Evolutionary conservation across 2,113 vertebrate species (phyloP), one percentile per base, ranked within the genome.

Genomic region (Stigmatopora nigra): DNA sequence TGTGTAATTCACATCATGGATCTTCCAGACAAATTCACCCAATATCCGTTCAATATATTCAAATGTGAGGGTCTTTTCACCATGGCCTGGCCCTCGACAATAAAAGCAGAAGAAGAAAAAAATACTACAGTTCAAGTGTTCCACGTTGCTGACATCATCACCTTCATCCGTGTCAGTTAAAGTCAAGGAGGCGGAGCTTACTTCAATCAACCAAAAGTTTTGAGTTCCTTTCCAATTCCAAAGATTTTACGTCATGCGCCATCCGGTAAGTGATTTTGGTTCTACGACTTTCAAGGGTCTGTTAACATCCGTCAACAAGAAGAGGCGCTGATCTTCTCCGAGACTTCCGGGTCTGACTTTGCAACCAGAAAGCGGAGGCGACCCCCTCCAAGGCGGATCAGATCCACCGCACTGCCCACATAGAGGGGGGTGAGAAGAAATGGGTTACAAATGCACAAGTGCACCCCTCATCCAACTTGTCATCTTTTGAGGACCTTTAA

Each of bases 291-390:
- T 3, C 16, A 35, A 25, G 20, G 0, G 44, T 60, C 71, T 78
- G 68, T 69, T 12, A 60, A 62, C 60, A 22, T 56, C 6, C 17
- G 65, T 90, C 85, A 92, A 79, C 91, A 92, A 1, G 91, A 90
- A 52, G 91, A 93, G 79, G 92, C 93, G 64, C 89, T 89, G 89
- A 96, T 92, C 83, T 96, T 97, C 86, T 94, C 93, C 0, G 95
- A 93, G 8, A 94, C 89, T 35, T 97, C 94, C 41, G 77, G 75
- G 58, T 96, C 93, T 0, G 94, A 96, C 81, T 97, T 98, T 84
- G 95, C 95, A 10, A 98, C 92, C 57, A 98, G 91, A 76, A 98
- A 96, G 17, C 91, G 88, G 65, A 96, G 92, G 68, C 91, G 94
- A 68, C 91, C 94, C 3, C 94, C 94, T 5, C 95, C 94, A 0